Conservation (phyloP, 2,797 vertebrate species). For the Anguilla marmorata region DNA sequence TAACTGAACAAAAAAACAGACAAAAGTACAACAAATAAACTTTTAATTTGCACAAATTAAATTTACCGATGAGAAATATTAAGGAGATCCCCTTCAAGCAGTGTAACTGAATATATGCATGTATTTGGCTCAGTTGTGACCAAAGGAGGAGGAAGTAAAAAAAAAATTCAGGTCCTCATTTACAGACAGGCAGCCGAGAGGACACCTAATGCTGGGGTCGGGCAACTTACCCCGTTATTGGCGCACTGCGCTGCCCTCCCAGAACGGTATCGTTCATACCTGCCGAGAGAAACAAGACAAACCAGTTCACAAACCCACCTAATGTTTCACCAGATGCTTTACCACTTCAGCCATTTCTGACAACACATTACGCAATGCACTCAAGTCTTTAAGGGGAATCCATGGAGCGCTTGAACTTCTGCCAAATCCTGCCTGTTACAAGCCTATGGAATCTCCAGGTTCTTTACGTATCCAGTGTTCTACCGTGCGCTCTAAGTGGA, state of each 20-base stretch:
- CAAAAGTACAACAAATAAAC: background rate
- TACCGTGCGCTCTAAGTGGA: background rate
- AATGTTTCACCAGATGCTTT: background rate
- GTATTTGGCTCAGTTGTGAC: background rate
- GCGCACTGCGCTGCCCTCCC: constrained; percentile 80
- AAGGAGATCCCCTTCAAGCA: background rate
- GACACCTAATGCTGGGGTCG: background rate
- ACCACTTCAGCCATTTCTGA: background rate
- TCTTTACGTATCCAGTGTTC: background rate
- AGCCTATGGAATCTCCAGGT: background rate
- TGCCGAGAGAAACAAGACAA: constrained; percentile 54
- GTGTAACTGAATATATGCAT: background rate
- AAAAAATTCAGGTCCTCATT: background rate
- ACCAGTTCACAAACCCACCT: background rate
- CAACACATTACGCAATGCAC: background rate
- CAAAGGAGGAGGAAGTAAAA: background rate
- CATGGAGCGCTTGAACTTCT: background rate
- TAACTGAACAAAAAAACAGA: background rate
- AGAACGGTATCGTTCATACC: constrained; percentile 89
- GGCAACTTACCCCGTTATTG: constrained; percentile 86
- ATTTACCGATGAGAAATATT: background rate
- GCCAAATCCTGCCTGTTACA: background rate
- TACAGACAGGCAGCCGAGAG: constrained; percentile 42
- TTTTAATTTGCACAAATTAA: background rate
- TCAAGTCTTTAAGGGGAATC: background rate